Percentiles rank a stretch among this genome's conserved stretches.
These are phyloP conservation scores for Kryphioiulus occultus DNA, from an alignment of 2,888 invertebrate genomes.

Conservation along the genomic window DNA sequence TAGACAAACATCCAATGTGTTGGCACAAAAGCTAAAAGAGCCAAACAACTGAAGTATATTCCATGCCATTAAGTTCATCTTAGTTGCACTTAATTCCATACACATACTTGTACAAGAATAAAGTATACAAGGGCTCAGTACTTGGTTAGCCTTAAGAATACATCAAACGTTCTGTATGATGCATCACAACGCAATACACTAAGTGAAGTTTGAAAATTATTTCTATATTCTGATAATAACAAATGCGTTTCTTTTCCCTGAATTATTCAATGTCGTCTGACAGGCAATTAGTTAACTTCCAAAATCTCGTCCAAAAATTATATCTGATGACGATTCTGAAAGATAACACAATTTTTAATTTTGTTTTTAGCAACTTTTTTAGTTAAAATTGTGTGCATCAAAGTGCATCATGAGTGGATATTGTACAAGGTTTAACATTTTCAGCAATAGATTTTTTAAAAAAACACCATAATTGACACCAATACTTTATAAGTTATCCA, in stretches of 20 bases:
- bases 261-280: too few relatives aligned
- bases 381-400: too few relatives aligned
- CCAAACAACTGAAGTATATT: constrained; percentile 27
- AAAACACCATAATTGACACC: too few relatives aligned
- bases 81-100: neutral
- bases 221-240: neutral
- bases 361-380: too few relatives aligned
- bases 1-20: constrained; percentile 20
- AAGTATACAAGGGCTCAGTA: neutral
- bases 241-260: neutral
- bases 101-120: neutral
- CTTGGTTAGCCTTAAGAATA: neutral
- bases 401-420: too few relatives aligned
- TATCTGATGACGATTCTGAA: too few relatives aligned
- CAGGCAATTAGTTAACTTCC: too few relatives aligned
- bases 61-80: constrained; percentile 2
- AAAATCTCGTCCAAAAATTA: too few relatives aligned
- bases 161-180: neutral
- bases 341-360: too few relatives aligned
- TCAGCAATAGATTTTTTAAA: too few relatives aligned
- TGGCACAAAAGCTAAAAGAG: constrained; percentile 26
- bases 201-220: neutral
- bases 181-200: neutral
- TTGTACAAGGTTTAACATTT: too few relatives aligned
- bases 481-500: too few relatives aligned